Evolutionary conservation across 2,797 vertebrate genomes (phyloP).

Genomic region (Hippoglossus hippoglossus): DNA sequence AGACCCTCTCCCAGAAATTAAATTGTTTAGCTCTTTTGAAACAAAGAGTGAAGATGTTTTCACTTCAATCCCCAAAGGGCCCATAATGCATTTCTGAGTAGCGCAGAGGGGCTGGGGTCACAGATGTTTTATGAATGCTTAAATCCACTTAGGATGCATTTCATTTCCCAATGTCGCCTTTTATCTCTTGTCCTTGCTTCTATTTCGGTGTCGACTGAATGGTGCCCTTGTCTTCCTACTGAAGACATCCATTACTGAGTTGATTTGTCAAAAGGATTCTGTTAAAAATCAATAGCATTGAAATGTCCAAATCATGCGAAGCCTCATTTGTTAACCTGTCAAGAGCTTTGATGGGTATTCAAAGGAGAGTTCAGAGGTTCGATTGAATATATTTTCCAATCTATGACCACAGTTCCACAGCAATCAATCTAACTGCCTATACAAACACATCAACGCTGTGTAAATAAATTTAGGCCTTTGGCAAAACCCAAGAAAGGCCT

Average conservation of each 20-base stretch:
- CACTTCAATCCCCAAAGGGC: slow-evolving; percentile 51
- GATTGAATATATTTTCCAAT: slow-evolving; percentile 36
- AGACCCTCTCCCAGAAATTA: slow-evolving; percentile 26
- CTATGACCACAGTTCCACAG: slow-evolving; percentile 14
- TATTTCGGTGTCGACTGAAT: slow-evolving; percentile 10
- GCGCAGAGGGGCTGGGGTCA: slow-evolving; percentile 47
- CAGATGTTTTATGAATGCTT: slow-evolving; percentile 60
- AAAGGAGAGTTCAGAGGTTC: slow-evolving; percentile 47
- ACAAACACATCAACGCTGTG: slow-evolving; percentile 35
- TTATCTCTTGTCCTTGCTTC: slow-evolving; percentile 26
- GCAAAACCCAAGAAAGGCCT: slow-evolving; percentile 20
- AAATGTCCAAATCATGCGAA: slow-evolving; percentile 27
- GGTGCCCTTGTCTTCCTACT: not conserved
- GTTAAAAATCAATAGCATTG: slow-evolving; percentile 30
- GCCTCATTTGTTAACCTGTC: slow-evolving; percentile 55
- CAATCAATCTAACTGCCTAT: slow-evolving; percentile 31
- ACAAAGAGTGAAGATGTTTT: slow-evolving; percentile 68
- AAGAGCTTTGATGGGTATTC: slow-evolving; percentile 38
- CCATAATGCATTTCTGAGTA: slow-evolving; percentile 59
- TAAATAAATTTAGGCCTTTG: slow-evolving; percentile 20
- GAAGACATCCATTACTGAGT: slow-evolving; percentile 24
- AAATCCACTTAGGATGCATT: slow-evolving; percentile 62
- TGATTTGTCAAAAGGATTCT: slow-evolving; percentile 32
- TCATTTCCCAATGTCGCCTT: slow-evolving; percentile 40
- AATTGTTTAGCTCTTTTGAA: slow-evolving; percentile 53